phyloP scores from a whole-genome alignment of 2,113 vertebrate species.

The Megaptera novaeangliae region DNA sequence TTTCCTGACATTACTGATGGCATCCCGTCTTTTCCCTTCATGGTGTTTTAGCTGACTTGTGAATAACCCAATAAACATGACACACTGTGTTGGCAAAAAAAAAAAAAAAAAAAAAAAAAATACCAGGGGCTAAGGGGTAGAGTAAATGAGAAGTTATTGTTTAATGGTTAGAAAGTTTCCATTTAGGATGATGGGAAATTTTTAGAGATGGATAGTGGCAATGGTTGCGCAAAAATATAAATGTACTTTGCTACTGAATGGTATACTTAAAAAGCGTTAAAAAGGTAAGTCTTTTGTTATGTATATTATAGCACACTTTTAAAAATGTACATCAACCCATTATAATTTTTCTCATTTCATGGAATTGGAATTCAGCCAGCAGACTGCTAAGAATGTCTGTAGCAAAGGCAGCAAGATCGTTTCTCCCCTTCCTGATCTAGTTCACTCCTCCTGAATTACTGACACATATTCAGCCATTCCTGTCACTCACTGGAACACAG shows the following conservation, averaged over 20 bases:
- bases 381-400: neutral
- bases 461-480: neutral
- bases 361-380: neutral
- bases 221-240: neutral
- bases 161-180: neutral
- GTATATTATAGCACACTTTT: neutral
- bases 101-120: too few relatives aligned
- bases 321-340: neutral
- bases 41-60: constrained; percentile 73
- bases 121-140: too few relatives aligned
- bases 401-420: neutral
- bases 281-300: neutral
- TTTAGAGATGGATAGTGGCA: neutral
- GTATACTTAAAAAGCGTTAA: neutral
- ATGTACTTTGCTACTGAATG: neutral
- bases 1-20: constrained; percentile 59
- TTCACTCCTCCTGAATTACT: neutral
- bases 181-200: neutral
- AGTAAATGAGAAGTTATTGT: neutral
- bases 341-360: neutral
- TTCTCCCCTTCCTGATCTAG: neutral
- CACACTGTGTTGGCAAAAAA: constrained; percentile 70
- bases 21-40: constrained; percentile 34
- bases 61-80: constrained; percentile 73
- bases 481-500: neutral